A percentile compares a stretch with the other conserved stretches of the same genome.
Evolutionary conservation across 2,888 invertebrate species (phyloP).

Genomic region (Chelonus formosanus): DNA sequence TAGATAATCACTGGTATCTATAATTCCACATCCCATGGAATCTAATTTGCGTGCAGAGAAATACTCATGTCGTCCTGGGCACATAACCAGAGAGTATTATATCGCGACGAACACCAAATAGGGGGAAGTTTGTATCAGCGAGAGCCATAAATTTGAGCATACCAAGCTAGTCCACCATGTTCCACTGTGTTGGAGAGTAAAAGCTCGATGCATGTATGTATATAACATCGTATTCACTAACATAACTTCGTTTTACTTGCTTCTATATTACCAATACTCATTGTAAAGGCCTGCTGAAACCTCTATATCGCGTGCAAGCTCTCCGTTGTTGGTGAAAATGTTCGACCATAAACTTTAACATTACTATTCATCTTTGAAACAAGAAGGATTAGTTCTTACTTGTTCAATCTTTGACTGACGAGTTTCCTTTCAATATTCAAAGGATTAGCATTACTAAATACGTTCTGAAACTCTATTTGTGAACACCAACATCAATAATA

Average conservation of each 20-base stretch:
- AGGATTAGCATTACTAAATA: neutral
- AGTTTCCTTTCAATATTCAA: neutral
- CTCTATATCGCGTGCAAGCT: slow-evolving; percentile 7
- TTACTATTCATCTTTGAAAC: slow-evolving; percentile 18
- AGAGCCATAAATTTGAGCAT: slow-evolving; percentile 33
- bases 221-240: neutral
- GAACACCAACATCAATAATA: no score
- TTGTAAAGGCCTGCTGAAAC: neutral
- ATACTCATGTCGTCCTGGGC: slow-evolving; percentile 27
- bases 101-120: neutral
- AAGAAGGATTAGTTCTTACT: slow-evolving; percentile 18
- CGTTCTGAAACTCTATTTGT: neutral
- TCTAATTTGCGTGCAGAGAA: slow-evolving; percentile 27
- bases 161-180: slow-evolving; percentile 15
- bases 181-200: slow-evolving; percentile 1
- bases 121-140: slow-evolving; percentile 32
- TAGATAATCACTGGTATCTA: slow-evolving; percentile 5
- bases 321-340: slow-evolving; percentile 15
- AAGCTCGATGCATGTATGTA: slow-evolving; percentile 5
- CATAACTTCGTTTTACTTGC: slow-evolving; percentile 2
- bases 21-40: slow-evolving; percentile 25
- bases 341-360: slow-evolving; percentile 5
- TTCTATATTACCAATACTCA: neutral
- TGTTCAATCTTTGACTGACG: slow-evolving; percentile 3
- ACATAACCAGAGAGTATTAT: slow-evolving; percentile 32